Conservation (phyloP, 2,113 vertebrate genomes). For the Megaceryle maxima region DNA sequence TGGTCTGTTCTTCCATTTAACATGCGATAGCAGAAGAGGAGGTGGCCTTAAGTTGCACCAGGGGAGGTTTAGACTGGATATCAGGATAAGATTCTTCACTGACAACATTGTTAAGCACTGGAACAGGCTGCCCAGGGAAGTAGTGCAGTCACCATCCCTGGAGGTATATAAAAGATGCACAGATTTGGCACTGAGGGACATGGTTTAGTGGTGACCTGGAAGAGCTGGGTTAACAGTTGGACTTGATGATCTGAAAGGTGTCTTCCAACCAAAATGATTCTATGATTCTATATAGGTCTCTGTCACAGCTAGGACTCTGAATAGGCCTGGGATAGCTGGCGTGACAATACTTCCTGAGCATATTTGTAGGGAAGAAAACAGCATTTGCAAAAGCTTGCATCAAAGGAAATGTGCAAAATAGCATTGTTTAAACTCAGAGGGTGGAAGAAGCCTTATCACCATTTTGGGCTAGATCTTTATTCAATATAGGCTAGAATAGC, state of each 20-base stretch:
- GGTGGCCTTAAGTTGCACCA: neutral
- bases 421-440: neutral
- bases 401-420: neutral
- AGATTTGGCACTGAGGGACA: neutral
- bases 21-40: neutral
- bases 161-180: neutral
- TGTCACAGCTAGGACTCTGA: neutral
- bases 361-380: neutral
- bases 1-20: neutral
- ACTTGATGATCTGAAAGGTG: neutral
- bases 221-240: neutral
- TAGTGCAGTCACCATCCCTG: neutral
- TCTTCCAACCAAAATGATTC: neutral
- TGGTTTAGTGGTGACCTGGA: neutral
- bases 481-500: accelerated
- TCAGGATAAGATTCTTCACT: neutral
- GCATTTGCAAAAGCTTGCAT: neutral
- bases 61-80: neutral
- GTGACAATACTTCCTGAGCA: neutral
- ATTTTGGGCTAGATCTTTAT: neutral
- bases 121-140: neutral
- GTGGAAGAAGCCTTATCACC: neutral
- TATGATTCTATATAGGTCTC: neutral
- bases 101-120: neutral
- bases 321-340: neutral